Evolutionary conservation across 2,888 invertebrate species (phyloP).

Genomic region (Drosophila rellima): DNA sequence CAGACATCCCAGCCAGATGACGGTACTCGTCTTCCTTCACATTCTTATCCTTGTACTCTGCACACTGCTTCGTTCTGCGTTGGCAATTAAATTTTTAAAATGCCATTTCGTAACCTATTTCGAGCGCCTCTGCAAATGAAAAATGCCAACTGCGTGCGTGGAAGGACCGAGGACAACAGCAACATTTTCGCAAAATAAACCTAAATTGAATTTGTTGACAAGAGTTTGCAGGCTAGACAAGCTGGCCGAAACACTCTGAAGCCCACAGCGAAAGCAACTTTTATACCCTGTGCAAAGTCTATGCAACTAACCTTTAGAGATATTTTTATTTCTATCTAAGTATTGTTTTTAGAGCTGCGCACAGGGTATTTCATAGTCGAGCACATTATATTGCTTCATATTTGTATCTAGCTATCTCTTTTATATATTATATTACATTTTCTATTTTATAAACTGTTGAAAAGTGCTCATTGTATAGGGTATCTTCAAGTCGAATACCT

Average conservation of each 20-base stretch:
- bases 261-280: background rate
- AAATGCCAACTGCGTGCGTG: constrained; percentile 48
- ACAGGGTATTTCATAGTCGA: background rate
- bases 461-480: constrained; percentile 4
- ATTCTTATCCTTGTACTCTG: background rate
- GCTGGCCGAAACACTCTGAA: constrained; percentile 6
- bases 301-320: background rate
- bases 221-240: constrained; percentile 32
- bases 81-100: constrained; percentile 75
- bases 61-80: constrained; percentile 1
- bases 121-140: constrained; percentile 53
- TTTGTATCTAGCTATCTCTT: no score
- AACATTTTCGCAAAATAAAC: constrained; percentile 62
- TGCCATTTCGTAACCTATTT: constrained; percentile 68
- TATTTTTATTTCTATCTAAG: no score
- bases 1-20: constrained; percentile 22
- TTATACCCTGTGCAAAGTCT: background rate
- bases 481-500: constrained; percentile 31
- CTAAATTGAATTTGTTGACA: constrained; percentile 68
- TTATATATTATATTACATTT: no score
- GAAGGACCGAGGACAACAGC: constrained; percentile 33
- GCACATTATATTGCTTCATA: background rate
- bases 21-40: constrained; percentile 1
- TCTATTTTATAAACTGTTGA: no score
- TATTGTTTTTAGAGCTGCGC: no score